Conservation (phyloP, 2,888 invertebrate species). For the Aleiodes testaceus region DNA sequence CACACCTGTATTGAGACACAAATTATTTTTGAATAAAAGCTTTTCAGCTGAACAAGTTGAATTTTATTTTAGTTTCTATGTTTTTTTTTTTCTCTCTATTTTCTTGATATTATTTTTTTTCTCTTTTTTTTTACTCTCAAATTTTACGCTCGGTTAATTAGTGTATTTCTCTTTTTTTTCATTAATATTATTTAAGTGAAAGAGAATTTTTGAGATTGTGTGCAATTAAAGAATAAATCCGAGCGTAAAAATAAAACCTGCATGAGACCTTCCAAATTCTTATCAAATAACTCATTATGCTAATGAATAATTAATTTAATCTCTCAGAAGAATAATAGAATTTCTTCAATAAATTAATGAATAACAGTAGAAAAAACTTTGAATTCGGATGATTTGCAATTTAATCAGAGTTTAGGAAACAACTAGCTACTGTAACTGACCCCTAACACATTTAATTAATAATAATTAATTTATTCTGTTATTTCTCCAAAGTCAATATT, state of each 20-base stretch:
- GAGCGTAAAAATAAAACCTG: constrained; percentile 65
- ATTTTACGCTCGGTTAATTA: constrained; percentile 4
- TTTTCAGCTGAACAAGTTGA: constrained; percentile 70
- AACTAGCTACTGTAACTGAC: too few relatives aligned
- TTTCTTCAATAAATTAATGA: not conserved
- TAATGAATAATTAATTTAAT: not conserved
- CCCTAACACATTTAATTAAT: too few relatives aligned
- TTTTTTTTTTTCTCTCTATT: constrained; percentile 61
- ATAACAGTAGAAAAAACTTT: not conserved
- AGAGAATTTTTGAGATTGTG: constrained; percentile 35
- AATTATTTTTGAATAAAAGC: constrained; percentile 69
- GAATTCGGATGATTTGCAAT: too few relatives aligned
- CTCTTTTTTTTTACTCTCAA: not conserved
- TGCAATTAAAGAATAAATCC: constrained; percentile 54
- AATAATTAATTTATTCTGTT: too few relatives aligned
- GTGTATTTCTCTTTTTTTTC: not conserved
- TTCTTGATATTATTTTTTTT: not conserved
- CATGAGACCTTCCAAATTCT: constrained; percentile 63
- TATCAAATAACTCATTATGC: constrained; percentile 53
- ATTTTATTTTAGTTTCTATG: constrained; percentile 70
- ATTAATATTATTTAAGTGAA: not conserved
- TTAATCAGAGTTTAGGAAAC: too few relatives aligned
- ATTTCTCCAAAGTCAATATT: too few relatives aligned
- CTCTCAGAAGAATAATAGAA: not conserved
- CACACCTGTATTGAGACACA: constrained; percentile 70